Percentiles rank a stretch among this genome's conserved stretches.
Evolutionary conservation across 1,140 invertebrate genomes (phyloP).

Genomic region (Eufriesea mexicana): DNA sequence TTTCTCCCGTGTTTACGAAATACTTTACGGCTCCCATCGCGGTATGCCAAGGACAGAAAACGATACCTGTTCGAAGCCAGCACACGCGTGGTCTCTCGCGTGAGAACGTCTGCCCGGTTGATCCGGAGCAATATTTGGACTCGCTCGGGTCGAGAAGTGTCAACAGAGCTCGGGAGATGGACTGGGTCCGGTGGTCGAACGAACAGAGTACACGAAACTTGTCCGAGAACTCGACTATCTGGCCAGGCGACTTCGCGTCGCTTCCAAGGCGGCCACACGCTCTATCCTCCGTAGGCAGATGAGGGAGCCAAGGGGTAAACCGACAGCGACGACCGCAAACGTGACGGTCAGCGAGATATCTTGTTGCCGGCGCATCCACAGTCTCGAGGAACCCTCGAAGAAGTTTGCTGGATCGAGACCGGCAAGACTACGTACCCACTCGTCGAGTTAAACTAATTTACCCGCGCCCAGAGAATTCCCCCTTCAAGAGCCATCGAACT

Average conservation of each 20-base stretch:
- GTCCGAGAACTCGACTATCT: not conserved
- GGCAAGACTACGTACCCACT: not conserved
- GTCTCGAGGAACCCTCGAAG: conserved; percentile 32
- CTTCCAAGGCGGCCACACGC: not conserved
- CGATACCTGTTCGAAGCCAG: not conserved
- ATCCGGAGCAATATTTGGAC: conserved; percentile 21
- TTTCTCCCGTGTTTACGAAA: not conserved
- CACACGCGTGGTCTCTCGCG: not conserved
- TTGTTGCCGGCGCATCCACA: conserved; percentile 23
- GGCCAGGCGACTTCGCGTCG: not conserved
- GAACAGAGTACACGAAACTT: conserved; percentile 14
- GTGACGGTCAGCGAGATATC: conserved; percentile 48
- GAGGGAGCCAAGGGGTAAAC: not conserved
- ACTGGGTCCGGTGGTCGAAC: not conserved
- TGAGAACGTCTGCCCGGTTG: not conserved
- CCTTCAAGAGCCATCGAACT: conserved; percentile 38
- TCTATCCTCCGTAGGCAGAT: conserved; percentile 10
- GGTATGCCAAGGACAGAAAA: not conserved
- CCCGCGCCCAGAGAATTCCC: not conserved
- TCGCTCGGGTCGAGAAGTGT: conserved; percentile 6
- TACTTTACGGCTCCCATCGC: too few species aligned
- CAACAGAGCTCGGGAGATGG: conserved; percentile 24
- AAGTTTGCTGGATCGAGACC: conserved; percentile 11
- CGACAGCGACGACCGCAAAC: conserved; percentile 44
- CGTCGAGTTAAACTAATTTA: conserved; percentile 49